phyloP scores from a whole-genome alignment of 2,888 invertebrate species.

The Ochropleura leucogaster region DNA sequence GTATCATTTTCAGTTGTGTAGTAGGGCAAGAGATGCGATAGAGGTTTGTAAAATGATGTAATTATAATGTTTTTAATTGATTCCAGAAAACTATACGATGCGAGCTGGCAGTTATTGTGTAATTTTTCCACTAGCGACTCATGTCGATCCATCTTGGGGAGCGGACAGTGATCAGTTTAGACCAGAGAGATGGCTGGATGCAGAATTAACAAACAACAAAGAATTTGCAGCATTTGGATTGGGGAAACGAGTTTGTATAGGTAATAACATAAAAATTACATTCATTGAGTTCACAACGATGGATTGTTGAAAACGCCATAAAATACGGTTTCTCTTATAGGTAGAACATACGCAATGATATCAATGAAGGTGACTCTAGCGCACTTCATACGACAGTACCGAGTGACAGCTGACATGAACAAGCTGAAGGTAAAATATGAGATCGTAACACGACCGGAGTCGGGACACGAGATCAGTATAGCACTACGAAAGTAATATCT shows the following conservation, averaged over 20 bases:
- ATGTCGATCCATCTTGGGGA: slow-evolving; percentile 49
- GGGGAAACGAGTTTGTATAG: slow-evolving; percentile 39
- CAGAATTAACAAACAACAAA: slow-evolving; percentile 8
- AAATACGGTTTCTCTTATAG: slow-evolving; percentile 55
- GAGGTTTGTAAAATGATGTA: not conserved
- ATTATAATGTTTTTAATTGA: not conserved
- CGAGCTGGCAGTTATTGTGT: slow-evolving; percentile 32
- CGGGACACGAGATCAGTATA: slow-evolving; percentile 63
- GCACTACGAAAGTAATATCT: slow-evolving; percentile 14
- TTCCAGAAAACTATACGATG: slow-evolving; percentile 53
- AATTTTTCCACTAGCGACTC: slow-evolving; percentile 18
- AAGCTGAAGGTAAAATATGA: slow-evolving; percentile 64
- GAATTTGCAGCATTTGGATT: slow-evolving; percentile 44
- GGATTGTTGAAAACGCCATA: not conserved
- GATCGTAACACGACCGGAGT: slow-evolving; percentile 67
- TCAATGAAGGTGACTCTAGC: slow-evolving; percentile 68
- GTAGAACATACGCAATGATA: slow-evolving; percentile 69
- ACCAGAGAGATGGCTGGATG: slow-evolving; percentile 45
- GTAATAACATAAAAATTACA: not conserved
- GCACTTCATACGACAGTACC: slow-evolving; percentile 67
- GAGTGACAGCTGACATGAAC: slow-evolving; percentile 63
- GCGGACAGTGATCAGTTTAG: slow-evolving; percentile 38
- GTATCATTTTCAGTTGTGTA: not conserved
- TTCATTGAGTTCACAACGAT: not conserved
- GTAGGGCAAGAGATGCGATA: not conserved